phyloP scores from a whole-genome alignment of 2,888 invertebrate genomes.

The Agapostemon virescens region DNA sequence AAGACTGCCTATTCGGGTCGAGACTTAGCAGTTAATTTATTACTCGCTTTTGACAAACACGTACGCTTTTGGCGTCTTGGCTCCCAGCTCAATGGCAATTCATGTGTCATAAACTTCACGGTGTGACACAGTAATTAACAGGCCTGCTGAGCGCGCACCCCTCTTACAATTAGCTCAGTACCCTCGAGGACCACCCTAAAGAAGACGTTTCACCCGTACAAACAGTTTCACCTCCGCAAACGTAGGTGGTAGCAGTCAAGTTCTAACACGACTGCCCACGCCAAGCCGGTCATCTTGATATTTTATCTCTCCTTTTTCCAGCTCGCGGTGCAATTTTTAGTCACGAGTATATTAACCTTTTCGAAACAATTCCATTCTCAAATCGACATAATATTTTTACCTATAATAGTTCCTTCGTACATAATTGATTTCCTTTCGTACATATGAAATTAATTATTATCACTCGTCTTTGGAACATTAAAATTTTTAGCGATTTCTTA shows the following conservation, averaged over 20 bases:
- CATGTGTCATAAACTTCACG: background rate
- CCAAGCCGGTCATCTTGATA: background rate
- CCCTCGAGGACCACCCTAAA: background rate
- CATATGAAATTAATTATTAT: too few species aligned
- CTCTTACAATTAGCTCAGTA: constrained; percentile 3
- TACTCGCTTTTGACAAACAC: background rate
- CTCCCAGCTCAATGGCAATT: background rate
- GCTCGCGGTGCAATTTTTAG: background rate
- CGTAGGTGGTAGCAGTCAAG: background rate
- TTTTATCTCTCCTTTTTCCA: background rate
- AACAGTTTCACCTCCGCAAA: constrained; percentile 3
- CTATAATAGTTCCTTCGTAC: too few species aligned
- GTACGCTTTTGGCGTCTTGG: background rate
- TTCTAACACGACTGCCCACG: background rate
- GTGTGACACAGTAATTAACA: background rate
- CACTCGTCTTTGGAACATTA: too few species aligned
- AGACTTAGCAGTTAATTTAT: background rate
- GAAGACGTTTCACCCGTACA: background rate
- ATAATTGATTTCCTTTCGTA: too few species aligned
- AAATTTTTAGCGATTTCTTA: too few species aligned
- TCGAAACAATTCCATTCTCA: background rate
- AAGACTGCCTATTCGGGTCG: background rate
- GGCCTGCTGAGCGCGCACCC: background rate
- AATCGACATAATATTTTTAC: too few species aligned
- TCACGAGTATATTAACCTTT: background rate